Evolutionary conservation across 1,140 invertebrate genomes (phyloP), one percentile per base, ranked within the genome.

Genomic region (Drosophila truncata): DNA sequence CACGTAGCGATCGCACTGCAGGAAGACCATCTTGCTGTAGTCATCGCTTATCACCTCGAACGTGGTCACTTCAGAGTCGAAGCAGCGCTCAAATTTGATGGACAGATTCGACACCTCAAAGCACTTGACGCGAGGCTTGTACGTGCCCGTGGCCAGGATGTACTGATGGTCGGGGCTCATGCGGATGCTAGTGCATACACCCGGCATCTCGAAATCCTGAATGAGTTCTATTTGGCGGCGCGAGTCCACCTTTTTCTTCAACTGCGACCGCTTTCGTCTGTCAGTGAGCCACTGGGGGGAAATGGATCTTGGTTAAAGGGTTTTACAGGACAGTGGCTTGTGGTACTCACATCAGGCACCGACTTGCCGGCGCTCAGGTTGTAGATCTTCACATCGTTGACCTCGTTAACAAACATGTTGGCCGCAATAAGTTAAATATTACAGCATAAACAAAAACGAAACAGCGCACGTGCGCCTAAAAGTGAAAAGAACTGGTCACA

Each of bases 191-290:
- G 96, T 97, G 90, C 98, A 99, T 2, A 99, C 94, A 67, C 95
- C 97, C 60, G 99, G 99, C 99, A 99, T 99, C 79, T 99, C 97
- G 95, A 99, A 99, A 92, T 99, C 99, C 94, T 99, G 99, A 83
- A 99, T 98, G 18, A 99, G 95, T 93, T 99, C 97, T 76, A 99
- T 99, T 88, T 98, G 94, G 79, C 96, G 95, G 73, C 97, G 94
- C 39, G 99, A 94, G 91, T 98, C 98, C 52, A 97, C 95, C 96
- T 99, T 97, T 93, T 98, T 98, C 82, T 98, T 98, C 50, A 98
- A 94, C 71, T 99, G 93, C 14, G 95, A 95, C 81, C 98, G 94
- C 92, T 96, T 96, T 93, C 98, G 98, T 91, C 96, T 94, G 83
- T 99, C 98, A 16, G 97, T 96, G 54, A 99, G 94, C 98, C 98